Base-by-base conservation (phyloP, 1,140 invertebrate genomes). In the Colletes latitarsis region DNA sequence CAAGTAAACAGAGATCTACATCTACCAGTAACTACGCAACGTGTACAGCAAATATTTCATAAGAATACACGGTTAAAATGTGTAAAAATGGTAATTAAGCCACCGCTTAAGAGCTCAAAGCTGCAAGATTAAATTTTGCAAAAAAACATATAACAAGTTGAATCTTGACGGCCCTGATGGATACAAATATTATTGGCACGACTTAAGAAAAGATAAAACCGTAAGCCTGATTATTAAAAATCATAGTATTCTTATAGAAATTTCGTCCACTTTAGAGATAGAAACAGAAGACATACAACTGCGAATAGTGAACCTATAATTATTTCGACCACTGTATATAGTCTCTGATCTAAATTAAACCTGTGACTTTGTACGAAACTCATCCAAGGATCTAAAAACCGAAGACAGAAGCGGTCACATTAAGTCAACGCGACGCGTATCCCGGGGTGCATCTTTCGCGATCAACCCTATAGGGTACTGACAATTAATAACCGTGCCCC, bases 401-500 rank as follows among this genome's bases (percentile, higher is more conserved):
- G 52, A 9, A 12, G 30, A 10, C 39, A 66, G 52, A 43, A 41
- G 41, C 30, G 17, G 41, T 1, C 6, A 6, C 41, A 30, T 55
- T 41, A 55, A 55, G 14, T 30, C 3, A 10, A 41, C 62, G 21
- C 0, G 73, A 67, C 49, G 21, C 39, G 17, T 66, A n/a, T 4
- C 5, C 8, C 17, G 9, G 30, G 17, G 4, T 66, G 60, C 39
- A 66, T 39, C n/a, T 41, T 60, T 49, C 21, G 39, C 41, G 15
- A 53, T 30, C 52, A 39, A n/a, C 21, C 43, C 41, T 3, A 6
- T 30, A 69, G 58, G 64, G 62, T 81, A 64, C 43, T 43, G 71
- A 82, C 81, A 70, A 86, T 86, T 86, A 86, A 86, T 86, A 84
- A 84, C 84, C 69, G 55, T 77, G 57, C 58, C 66, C 62, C 62